Conservation (phyloP, 2,888 invertebrate genomes). For the Perdita meconis region DNA sequence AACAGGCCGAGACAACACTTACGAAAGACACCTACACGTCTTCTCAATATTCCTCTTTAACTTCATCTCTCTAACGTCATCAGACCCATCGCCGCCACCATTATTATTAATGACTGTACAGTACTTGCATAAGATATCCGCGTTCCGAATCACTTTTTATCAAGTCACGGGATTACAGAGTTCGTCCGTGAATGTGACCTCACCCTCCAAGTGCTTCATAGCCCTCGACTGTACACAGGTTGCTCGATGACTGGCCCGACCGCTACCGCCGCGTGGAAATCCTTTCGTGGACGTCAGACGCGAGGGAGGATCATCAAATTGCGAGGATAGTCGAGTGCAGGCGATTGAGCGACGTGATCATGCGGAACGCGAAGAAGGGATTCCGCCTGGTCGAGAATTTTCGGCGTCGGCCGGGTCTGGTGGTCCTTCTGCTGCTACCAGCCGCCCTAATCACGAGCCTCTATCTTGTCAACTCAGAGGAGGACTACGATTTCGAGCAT, state of each 20-base stretch:
- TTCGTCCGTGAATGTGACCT: too few species aligned
- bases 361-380: background rate
- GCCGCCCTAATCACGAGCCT: conserved; percentile 74
- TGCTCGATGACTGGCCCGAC: background rate
- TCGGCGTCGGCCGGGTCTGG: conserved; percentile 73
- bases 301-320: background rate
- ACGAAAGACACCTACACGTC: too few species aligned
- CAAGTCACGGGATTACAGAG: too few species aligned
- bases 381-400: conserved; percentile 71
- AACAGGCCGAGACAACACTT: too few species aligned
- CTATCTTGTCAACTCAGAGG: conserved; percentile 74
- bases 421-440: conserved; percentile 76
- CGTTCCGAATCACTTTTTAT: too few species aligned
- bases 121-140: too few species aligned
- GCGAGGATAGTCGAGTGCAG: background rate
- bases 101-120: too few species aligned
- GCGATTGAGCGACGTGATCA: background rate
- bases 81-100: too few species aligned
- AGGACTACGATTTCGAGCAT: conserved; percentile 70
- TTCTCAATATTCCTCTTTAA: too few species aligned
- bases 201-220: too few species aligned
- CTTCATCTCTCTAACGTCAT: too few species aligned
- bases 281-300: background rate
- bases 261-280: background rate
- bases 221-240: too few species aligned